Percentiles rank a stretch among this genome's conserved stretches.
These are phyloP conservation scores for Pseudochirops corinnae DNA, from an alignment of 2,797 vertebrate species.

Conservation along the genomic window DNA sequence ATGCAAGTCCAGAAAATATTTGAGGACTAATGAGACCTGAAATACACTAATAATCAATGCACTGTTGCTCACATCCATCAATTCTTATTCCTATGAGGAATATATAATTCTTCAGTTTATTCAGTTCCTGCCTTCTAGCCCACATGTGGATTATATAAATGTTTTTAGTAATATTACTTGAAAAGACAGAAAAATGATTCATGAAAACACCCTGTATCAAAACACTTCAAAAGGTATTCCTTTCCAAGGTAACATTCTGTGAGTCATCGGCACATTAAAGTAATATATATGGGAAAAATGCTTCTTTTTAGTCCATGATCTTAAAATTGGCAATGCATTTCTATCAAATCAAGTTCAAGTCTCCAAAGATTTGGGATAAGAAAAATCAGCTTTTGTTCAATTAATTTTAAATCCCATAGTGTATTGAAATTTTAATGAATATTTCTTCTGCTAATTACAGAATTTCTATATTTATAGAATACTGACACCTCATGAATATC, in stretches of 20 bases:
- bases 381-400: constrained; percentile 78
- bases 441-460: constrained; percentile 81
- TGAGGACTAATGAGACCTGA: not conserved
- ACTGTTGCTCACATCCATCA: not conserved
- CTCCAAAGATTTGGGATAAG: constrained; percentile 72
- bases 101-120: not conserved
- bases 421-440: constrained; percentile 74
- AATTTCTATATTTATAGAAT: constrained; percentile 84
- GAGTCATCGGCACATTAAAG: not conserved
- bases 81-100: not conserved
- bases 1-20: not conserved
- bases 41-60: not conserved
- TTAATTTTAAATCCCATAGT: constrained; percentile 80
- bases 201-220: not conserved
- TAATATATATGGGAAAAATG: constrained; percentile 4
- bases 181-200: not conserved
- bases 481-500: constrained; percentile 81
- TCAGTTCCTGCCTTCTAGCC: too few relatives aligned
- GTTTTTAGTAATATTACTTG: not conserved
- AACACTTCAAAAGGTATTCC: not conserved
- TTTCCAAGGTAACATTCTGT: not conserved
- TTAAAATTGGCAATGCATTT: constrained; percentile 39
- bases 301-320: constrained; percentile 51
- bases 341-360: constrained; percentile 62
- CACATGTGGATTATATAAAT: not conserved